Evolutionary conservation across 2,797 vertebrate genomes (phyloP), one percentile per base, ranked within the genome.

Genomic region (Catostomus latipinnis): DNA sequence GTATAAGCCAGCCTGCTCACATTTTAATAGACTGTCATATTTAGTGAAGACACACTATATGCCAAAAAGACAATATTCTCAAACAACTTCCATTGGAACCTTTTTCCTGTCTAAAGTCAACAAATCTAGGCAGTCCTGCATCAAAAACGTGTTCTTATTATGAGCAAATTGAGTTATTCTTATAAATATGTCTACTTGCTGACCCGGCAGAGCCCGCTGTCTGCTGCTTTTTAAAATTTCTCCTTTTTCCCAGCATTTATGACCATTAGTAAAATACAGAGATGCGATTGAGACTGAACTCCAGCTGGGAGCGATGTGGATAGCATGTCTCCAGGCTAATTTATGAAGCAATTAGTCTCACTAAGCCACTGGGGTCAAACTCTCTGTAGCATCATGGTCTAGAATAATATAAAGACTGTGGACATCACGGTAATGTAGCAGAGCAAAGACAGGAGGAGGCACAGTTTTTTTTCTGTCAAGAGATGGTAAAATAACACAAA

Each of bases 281-380:
- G 71, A 87, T 58, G 61, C 52, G 62, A 80, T 63, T 63, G 48
- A 71, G 73, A 57, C 67, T 66, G 71, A 83, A 74, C 76, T 80
- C 73, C 85, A 80, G 73, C 76, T 82, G 82, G 70, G 80, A 68
- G 69, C 68, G 58, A 82, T 73, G 76, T 60, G 74, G 71, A 48
- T 49, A 70, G 67, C 71, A 71, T 61, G 66, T 82, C 67, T 77
- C 73, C 54, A 69, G 74, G 81, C 71, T 81, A 88, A 85, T 85
- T 85, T 84, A 85, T 80, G 69, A 79, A 79, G 83, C 82, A 85
- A 88, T 85, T 86, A 86, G 82, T 82, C 61, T 78, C 14, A 61
- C 13, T n/a, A 68, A 85, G 76, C 70, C 62, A 82, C 68, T 16
- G 8, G 16, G 83, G 82, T 84, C 82, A 85, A 77, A 60, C 61